These are phyloP conservation scores for Periophthalmus magnuspinnatus DNA, from an alignment of 2,797 vertebrate genomes.

Conservation along the genomic window DNA sequence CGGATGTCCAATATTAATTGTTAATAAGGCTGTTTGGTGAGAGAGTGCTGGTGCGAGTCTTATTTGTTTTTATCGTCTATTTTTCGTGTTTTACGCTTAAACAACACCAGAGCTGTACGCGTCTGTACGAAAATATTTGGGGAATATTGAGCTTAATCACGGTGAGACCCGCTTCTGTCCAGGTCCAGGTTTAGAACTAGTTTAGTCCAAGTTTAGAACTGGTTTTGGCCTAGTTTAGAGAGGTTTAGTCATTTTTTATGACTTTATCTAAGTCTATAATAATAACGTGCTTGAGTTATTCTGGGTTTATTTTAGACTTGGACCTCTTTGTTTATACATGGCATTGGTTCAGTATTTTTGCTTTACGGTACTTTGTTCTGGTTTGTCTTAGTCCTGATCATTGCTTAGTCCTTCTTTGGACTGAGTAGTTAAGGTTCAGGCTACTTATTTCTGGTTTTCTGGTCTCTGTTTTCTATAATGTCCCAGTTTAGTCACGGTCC, in stretches of 20 bases:
- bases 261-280: background rate
- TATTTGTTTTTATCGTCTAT: background rate
- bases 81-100: background rate
- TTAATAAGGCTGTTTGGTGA: constrained; percentile 54
- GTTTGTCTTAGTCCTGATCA: too few species aligned
- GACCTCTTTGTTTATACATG: too few species aligned
- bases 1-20: constrained; percentile 75
- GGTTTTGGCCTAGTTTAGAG: background rate
- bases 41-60: constrained; percentile 23
- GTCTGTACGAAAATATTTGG: background rate
- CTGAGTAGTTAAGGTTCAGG: too few species aligned
- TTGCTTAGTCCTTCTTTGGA: too few species aligned
- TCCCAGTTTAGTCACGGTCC: too few species aligned
- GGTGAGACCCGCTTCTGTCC: background rate
- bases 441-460: too few species aligned
- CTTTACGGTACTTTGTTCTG: too few species aligned
- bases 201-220: background rate
- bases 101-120: background rate
- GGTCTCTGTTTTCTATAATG: too few species aligned
- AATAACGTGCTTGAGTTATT: too few species aligned
- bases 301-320: too few species aligned
- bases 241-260: background rate
- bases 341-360: too few species aligned
- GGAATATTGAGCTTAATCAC: background rate
- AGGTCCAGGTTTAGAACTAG: background rate